These are phyloP conservation scores for Andrena praecox DNA, from an alignment of 2,888 invertebrate genomes.

Conservation along the genomic window DNA sequence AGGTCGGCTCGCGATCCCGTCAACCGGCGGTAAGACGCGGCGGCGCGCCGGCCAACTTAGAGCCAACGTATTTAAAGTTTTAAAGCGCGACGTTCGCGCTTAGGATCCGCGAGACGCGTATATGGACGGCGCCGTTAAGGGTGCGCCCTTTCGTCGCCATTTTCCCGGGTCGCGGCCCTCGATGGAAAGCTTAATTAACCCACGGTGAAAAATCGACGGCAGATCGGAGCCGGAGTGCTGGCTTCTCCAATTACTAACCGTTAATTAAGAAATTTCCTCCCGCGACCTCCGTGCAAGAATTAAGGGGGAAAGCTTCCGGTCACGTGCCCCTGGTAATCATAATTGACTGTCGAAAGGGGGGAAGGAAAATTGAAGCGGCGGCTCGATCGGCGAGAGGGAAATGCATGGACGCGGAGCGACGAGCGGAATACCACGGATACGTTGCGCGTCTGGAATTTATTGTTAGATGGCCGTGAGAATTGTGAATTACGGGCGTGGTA, in stretches of 20 bases:
- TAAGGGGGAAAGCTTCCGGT: constrained; percentile 20
- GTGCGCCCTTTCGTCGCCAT: background rate
- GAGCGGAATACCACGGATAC: too few relatives aligned
- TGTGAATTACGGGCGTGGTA: background rate
- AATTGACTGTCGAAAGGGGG: background rate
- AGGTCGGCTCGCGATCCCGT: constrained; percentile 40
- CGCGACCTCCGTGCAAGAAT: constrained; percentile 10
- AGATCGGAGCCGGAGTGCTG: constrained; percentile 25
- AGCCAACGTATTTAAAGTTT: constrained; percentile 75
- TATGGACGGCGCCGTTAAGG: constrained; percentile 13
- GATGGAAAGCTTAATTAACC: constrained; percentile 25
- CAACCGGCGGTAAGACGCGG: constrained; percentile 16
- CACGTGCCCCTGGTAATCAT: constrained; percentile 20
- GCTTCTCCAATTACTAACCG: constrained; percentile 35
- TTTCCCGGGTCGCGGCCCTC: background rate
- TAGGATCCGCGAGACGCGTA: background rate
- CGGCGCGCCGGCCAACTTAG: constrained; percentile 61
- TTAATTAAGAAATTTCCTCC: constrained; percentile 54
- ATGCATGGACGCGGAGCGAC: background rate
- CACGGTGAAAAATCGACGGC: constrained; percentile 19
- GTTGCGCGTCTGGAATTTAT: too few relatives aligned
- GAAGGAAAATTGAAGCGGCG: background rate
- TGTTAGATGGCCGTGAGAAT: background rate
- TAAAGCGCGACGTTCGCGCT: constrained; percentile 53
- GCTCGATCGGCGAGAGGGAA: background rate